Conservation (phyloP, 2,888 invertebrate species). For the Drosophila silvestris region DNA sequence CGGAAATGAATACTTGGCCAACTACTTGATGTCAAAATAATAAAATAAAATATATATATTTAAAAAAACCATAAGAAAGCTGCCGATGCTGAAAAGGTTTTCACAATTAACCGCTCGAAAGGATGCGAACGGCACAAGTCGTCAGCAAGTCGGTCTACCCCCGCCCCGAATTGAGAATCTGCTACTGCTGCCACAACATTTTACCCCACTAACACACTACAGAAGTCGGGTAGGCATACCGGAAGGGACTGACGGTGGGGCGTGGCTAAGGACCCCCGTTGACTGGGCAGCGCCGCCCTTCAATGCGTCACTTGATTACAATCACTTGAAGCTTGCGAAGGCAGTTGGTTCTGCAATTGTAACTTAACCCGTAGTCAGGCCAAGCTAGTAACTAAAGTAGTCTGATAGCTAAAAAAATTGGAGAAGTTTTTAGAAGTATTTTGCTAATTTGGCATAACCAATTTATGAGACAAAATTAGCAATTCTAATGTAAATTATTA, state of each 20-base stretch:
- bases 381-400: no score
- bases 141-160: constrained; percentile 22
- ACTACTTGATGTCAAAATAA: constrained; percentile 67
- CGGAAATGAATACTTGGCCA: constrained; percentile 75
- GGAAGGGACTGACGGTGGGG: constrained; percentile 48
- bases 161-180: not conserved
- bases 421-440: no score
- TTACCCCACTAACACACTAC: constrained; percentile 56
- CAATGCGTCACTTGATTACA: constrained; percentile 68
- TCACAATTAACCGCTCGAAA: constrained; percentile 62
- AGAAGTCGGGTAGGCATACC: constrained; percentile 32
- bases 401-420: no score
- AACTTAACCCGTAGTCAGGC: constrained; percentile 43
- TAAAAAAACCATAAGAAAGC: constrained; percentile 53
- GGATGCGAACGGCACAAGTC: constrained; percentile 43
- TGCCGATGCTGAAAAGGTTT: constrained; percentile 59
- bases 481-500: no score
- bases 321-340: constrained; percentile 64
- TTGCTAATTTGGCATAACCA: no score
- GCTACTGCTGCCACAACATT: constrained; percentile 20
- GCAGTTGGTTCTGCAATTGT: constrained; percentile 67
- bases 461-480: no score
- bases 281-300: constrained; percentile 40
- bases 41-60: not conserved
- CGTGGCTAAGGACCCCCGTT: constrained; percentile 58